Percentiles rank a stretch among this genome's conserved stretches.
Evolutionary conservation across 2,888 invertebrate genomes (phyloP).

Genomic region (Drosophila affinis): DNA sequence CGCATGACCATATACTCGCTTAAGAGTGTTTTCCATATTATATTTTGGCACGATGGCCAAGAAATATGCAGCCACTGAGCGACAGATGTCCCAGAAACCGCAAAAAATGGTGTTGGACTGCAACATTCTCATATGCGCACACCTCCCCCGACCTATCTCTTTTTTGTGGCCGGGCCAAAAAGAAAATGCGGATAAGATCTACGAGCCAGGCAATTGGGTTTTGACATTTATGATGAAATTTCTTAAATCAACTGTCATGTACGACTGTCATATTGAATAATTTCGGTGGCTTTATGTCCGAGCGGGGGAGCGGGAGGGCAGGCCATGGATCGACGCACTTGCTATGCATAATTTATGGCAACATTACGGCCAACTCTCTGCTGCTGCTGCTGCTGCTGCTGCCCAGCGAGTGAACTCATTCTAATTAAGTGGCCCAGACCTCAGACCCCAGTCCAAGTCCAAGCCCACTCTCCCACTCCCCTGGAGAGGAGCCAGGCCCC

Average conservation of each 20-base stretch:
- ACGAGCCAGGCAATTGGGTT: conserved; percentile 71
- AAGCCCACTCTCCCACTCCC: neutral
- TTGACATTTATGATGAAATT: conserved; percentile 80
- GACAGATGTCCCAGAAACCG: conserved; percentile 44
- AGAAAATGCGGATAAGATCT: conserved; percentile 72
- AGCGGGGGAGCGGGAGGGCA: neutral
- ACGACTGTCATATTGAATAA: conserved; percentile 74
- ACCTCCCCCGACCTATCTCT: neutral
- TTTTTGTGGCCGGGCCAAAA: conserved; percentile 7
- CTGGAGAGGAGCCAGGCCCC: conserved; percentile 26
- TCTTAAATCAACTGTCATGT: conserved; percentile 77
- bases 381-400: neutral
- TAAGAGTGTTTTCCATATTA: conserved; percentile 37
- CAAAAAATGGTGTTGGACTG: conserved; percentile 29
- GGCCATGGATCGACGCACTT: conserved; percentile 48
- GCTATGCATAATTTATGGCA: conserved; percentile 74
- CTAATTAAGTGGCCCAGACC: conserved; percentile 69
- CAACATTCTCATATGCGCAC: conserved; percentile 5
- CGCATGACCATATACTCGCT: conserved; percentile 31
- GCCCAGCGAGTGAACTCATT: conserved; percentile 70
- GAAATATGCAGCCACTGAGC: conserved; percentile 22
- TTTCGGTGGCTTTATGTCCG: conserved; percentile 60
- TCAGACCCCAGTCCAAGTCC: conserved; percentile 12
- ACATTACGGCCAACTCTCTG: conserved; percentile 46
- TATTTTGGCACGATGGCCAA: conserved; percentile 59